Evolutionary conservation across 2,113 vertebrate genomes (phyloP).

Genomic region (Periophthalmus modestus): DNA sequence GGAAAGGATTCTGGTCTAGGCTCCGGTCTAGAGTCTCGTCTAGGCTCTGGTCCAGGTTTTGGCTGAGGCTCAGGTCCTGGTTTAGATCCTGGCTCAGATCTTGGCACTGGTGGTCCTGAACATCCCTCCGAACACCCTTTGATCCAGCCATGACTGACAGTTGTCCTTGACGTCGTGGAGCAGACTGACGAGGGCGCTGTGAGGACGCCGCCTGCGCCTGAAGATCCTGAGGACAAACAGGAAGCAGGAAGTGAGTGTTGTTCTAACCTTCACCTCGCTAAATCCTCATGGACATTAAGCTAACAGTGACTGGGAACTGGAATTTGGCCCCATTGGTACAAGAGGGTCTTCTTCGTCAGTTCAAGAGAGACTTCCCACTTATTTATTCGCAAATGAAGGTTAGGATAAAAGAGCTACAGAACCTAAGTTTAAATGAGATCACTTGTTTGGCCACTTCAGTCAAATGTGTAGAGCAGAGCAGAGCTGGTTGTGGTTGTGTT

Average conservation of each 20-base stretch:
- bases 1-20: neutral
- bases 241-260: neutral
- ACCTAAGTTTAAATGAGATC: no score
- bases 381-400: no score
- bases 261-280: neutral
- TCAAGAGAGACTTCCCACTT: no score
- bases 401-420: no score
- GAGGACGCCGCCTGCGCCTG: conserved; percentile 73
- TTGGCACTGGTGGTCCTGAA: conserved; percentile 27
- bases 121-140: conserved; percentile 65
- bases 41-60: neutral
- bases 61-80: neutral
- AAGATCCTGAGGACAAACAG: conserved; percentile 73
- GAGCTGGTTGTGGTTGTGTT: no score
- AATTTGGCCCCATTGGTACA: no score
- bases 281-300: no score
- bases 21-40: no score
- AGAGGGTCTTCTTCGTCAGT: no score
- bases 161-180: conserved; percentile 70
- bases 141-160: conserved; percentile 79
- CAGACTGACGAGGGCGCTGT: conserved; percentile 72
- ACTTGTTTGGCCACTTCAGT: no score
- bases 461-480: no score
- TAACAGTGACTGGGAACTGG: no score
- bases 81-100: neutral